A percentile compares a stretch with the other conserved stretches of the same genome.
Evolutionary conservation across 2,888 invertebrate genomes (phyloP).

Genomic region (Athalia rosae): DNA sequence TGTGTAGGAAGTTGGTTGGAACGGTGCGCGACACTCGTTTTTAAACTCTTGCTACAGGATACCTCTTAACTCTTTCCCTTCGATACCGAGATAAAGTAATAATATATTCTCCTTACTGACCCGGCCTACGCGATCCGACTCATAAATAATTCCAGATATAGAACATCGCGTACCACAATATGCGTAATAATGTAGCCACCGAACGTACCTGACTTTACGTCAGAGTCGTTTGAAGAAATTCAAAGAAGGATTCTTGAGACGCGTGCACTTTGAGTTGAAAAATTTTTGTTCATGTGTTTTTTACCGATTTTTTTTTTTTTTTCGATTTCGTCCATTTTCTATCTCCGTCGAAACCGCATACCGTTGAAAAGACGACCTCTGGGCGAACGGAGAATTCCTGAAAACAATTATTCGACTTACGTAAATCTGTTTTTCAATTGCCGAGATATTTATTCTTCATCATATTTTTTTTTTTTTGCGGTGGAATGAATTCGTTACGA

Average conservation of each 20-base stretch:
- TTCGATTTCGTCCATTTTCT: not conserved
- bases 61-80: slow-evolving; percentile 34
- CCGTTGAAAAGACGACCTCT: slow-evolving; percentile 16
- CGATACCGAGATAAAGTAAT: slow-evolving; percentile 41
- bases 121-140: slow-evolving; percentile 37
- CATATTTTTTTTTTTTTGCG: not conserved
- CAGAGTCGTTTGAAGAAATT: no score
- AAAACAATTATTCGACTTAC: not conserved
- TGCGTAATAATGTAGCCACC: not conserved
- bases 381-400: not conserved
- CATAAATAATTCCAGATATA: slow-evolving; percentile 30
- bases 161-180: not conserved
- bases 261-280: no score
- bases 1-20: slow-evolving; percentile 46
- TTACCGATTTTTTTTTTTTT: not conserved
- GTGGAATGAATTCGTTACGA: not conserved
- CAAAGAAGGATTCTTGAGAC: no score
- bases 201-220: no score
- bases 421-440: not conserved
- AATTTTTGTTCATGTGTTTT: not conserved
- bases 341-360: not conserved
- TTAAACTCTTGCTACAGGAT: slow-evolving; percentile 16
- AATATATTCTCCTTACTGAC: slow-evolving; percentile 34
- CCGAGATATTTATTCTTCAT: not conserved
- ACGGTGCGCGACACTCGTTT: not conserved